phyloP scores from a whole-genome alignment of 2,888 invertebrate species.

The Nymphalis c-album region DNA sequence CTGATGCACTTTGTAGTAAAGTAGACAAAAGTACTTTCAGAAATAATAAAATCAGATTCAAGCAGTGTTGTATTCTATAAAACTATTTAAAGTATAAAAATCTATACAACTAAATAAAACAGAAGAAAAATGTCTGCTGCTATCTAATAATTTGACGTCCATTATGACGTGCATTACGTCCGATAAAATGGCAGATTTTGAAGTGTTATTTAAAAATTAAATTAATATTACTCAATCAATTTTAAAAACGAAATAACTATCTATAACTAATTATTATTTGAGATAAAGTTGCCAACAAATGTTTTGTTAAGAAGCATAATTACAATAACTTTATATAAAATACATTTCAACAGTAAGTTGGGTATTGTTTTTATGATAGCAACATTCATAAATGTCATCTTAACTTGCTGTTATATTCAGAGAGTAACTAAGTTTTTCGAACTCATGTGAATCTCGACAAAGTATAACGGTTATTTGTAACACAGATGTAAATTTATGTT shows the following conservation, averaged over 20 bases:
- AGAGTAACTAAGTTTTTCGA: slow-evolving; percentile 22
- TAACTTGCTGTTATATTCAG: slow-evolving; percentile 16
- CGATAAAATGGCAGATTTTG: no score
- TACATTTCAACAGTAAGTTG: slow-evolving; percentile 1
- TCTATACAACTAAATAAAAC: no score
- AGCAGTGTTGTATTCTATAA: not conserved
- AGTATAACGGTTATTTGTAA: not conserved
- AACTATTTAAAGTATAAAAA: no score
- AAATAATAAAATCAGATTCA: not conserved
- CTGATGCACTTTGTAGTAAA: not conserved
- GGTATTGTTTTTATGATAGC: slow-evolving; percentile 14
- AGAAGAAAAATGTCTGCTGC: no score
- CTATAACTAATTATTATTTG: no score
- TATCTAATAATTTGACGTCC: no score
- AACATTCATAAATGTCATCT: slow-evolving; percentile 37
- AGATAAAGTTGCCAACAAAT: no score
- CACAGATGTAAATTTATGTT: not conserved
- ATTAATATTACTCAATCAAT: no score
- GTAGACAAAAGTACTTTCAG: not conserved
- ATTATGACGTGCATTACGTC: no score
- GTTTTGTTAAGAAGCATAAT: not conserved
- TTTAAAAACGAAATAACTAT: no score
- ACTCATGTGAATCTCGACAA: slow-evolving; percentile 18
- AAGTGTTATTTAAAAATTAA: no score
- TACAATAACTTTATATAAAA: not conserved